A percentile compares a stretch with the other conserved stretches of the same genome.
These are phyloP conservation scores for Chaenodraco wilsoni DNA, from an alignment of 2,797 vertebrate genomes.

Conservation along the genomic window DNA sequence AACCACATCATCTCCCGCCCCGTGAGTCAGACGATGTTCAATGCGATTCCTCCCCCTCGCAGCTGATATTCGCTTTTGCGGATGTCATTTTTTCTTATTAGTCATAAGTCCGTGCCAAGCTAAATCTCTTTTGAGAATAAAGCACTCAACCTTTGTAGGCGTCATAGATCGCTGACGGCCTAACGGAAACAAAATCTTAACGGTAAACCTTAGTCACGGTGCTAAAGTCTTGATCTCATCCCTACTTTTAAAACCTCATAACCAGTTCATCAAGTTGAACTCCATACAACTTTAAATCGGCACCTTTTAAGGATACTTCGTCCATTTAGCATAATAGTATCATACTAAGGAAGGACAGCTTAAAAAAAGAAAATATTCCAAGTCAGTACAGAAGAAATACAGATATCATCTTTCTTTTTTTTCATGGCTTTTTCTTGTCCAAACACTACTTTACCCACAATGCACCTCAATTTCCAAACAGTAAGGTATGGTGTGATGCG, in stretches of 20 bases:
- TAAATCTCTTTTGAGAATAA: constrained; percentile 2
- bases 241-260: neutral
- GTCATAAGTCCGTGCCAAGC: neutral
- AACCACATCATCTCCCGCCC: constrained; percentile 18
- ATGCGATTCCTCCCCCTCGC: constrained; percentile 42
- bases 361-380: neutral
- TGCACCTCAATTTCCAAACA: neutral
- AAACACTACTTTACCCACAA: neutral
- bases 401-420: no score
- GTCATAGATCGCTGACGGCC: neutral
- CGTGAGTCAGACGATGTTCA: constrained; percentile 36
- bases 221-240: neutral
- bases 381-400: neutral
- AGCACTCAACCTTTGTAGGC: neutral
- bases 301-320: no score
- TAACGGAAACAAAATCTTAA: neutral
- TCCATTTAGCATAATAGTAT: no score
- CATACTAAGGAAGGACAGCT: no score
- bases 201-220: neutral
- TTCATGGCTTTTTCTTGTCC: neutral
- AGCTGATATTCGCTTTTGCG: constrained; percentile 39
- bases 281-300: no score
- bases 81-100: constrained; percentile 33
- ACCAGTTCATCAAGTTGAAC: no score
- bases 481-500: no score